Evolutionary conservation across 2,797 vertebrate genomes (phyloP), one percentile per base, ranked within the genome.

Genomic region (Manis crassicaudata): DNA sequence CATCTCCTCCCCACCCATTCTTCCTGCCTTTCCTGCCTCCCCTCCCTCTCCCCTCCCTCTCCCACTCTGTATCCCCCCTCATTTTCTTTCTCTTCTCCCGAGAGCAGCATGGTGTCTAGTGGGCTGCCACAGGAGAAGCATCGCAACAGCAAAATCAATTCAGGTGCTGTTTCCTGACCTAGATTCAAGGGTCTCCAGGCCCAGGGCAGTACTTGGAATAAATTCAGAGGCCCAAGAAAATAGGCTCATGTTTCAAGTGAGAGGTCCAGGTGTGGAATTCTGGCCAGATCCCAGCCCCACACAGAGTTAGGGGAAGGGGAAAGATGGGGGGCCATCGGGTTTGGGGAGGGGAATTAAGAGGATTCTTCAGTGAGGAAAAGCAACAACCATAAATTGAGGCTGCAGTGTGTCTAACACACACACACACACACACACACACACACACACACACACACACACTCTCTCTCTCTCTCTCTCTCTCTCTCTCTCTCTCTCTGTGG

Each of bases 151-250:
- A 97, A 97, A 97, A 98, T 98, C 97, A 96, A 93, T 96, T 92
- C 96, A 96, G 98, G 94, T 90, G 23, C 37, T 96, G 73, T 92
- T 85, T 97, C 97, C 96, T 98, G 98, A 98, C 97, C 97, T 98
- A 98, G 97, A 98, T 97, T 98, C 82, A 21, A 90, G 96, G 37
- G 94, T 52, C 84, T 91, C 96, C 95, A 86, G 96, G 97, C 97
- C 96, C 93, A 67, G 23, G 92, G 94, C 90, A 95, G 95, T 97
- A 82, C 87, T 97, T 93, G 95, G 93, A 97, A 94, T 96, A 97
- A 98, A 98, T 98, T 96, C 93, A 92, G 97, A 96, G 96, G 88
- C 76, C 95, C 95, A 86, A 95, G 93, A 81, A 96, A 98, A 94
- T 92, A 93, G 93, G 97, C 96, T 98, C 93, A 5, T 73, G 86